Percentiles rank a stretch among this genome's conserved stretches.
Conservation (phyloP, 2,888 invertebrate genomes). For the Rotaria socialis region DNA sequence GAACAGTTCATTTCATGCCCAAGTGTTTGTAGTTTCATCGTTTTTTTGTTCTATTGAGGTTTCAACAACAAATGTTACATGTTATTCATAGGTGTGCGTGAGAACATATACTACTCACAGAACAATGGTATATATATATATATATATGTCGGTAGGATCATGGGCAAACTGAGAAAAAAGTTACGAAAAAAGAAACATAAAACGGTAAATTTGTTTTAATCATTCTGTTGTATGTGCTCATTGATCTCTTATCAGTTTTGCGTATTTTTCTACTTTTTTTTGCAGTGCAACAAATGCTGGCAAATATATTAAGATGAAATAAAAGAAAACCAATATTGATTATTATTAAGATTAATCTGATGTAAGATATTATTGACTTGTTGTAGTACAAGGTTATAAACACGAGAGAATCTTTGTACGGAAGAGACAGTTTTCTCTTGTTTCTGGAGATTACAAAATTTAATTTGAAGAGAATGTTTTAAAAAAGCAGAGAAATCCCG, state of each 20-base stretch:
- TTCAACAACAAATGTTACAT: conserved; percentile 26
- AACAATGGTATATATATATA: neutral
- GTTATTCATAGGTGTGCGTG: neutral
- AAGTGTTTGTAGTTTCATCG: neutral
- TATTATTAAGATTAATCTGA: neutral
- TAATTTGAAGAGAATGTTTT: no score
- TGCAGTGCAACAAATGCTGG: neutral
- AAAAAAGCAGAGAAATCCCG: no score
- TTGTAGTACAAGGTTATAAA: neutral
- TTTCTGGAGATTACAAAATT: neutral
- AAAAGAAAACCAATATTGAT: neutral
- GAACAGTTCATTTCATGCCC: neutral
- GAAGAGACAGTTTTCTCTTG: no score
- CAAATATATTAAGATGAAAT: neutral
- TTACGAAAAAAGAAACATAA: neutral
- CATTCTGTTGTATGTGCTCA: neutral
- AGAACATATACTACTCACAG: neutral
- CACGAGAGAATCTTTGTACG: neutral
- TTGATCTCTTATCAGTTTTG: neutral
- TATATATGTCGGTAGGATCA: neutral
- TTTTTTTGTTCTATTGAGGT: neutral
- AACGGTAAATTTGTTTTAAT: neutral
- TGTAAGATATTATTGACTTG: no score
- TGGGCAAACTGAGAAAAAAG: neutral
- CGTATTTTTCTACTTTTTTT: neutral